Conservation (phyloP, 2,797 vertebrate genomes). For the Cirrhinus molitorella region DNA sequence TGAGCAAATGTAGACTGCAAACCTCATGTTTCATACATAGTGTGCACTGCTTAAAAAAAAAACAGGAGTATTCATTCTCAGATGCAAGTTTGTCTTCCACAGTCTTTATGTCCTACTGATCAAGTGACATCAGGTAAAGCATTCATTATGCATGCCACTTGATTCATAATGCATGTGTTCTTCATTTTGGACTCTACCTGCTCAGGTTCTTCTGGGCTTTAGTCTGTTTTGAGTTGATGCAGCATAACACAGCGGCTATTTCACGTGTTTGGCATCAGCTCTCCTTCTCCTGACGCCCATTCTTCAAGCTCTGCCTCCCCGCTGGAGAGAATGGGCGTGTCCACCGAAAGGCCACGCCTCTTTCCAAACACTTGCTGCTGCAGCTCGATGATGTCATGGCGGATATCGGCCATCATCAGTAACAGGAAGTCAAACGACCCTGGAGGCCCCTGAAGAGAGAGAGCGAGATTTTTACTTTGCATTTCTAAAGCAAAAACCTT, state of each 20-base stretch:
- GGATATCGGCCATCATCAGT: conserved; percentile 95
- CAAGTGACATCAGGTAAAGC: neutral
- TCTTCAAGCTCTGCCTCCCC: conserved; percentile 74
- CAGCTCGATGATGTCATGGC: conserved; percentile 92
- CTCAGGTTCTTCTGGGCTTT: conserved; percentile 19
- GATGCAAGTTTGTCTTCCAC: neutral
- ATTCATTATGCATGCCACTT: neutral
- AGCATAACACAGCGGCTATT: neutral
- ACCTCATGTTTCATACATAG: neutral
- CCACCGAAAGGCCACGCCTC: conserved; percentile 72
- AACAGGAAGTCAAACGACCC: conserved; percentile 97
- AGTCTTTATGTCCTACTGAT: neutral
- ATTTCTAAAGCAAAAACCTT: neutral
- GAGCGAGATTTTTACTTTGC: conserved; percentile 73
- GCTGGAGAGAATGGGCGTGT: conserved; percentile 70
- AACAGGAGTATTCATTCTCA: neutral
- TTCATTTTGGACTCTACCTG: neutral
- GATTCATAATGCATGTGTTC: neutral
- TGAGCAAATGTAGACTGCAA: neutral
- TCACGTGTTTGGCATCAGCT: conserved; percentile 74
- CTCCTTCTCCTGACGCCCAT: conserved; percentile 80
- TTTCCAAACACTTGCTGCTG: conserved; percentile 89
- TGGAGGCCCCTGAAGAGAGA: conserved; percentile 87
- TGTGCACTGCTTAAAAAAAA: neutral
- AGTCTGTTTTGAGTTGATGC: neutral